Evolutionary conservation across 1,140 invertebrate species (phyloP), one percentile per base, ranked within the genome.

Genomic region (Kradibia gibbosae): DNA sequence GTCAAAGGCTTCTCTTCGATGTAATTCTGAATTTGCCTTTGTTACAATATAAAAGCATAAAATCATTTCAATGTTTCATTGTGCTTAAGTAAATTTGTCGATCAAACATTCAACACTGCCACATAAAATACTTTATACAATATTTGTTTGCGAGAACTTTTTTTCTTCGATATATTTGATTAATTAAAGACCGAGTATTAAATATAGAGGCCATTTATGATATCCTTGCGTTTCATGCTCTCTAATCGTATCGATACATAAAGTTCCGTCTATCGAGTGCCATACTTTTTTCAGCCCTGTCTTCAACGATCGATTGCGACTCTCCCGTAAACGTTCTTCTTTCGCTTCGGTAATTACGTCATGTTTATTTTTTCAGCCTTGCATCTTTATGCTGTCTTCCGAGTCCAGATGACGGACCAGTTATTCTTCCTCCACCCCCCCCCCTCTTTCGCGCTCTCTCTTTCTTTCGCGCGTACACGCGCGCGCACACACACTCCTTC

Each of bases 401-500:
- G 50, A 48, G 25, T 39, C 20, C 34, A 60, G 67, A 80, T 80
- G 78, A 80, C 39, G 73, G 62, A 81, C 80, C 80, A 77, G 74
- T 82, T 78, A 78, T 82, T 31, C 65, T 39, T 50, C 72, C 20
- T n/a, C 7, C 53, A 3, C 50, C 50, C 22, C 50, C 50, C 10
- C 3, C 28, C 28, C 10, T 34, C 28, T 13, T 7, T 13, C 1
- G 1, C 57, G 11, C 34, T 36, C 31, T 36, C 62, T 36, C 31
- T 20, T 34, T 36, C 31, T 65, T 34, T 25, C 22, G 3, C 39
- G 2, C 8, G 55, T 57, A 57, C 55, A 10, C n/a, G 1, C n/a
- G 3, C n/a, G 11, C 28, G 3, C 39, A 22, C 60, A 17, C 36
- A 17, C 22, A 34, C 60, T 73, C 36, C 17, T 1, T 36, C 17